Evolutionary conservation across 1,140 invertebrate genomes (phyloP).

Genomic region (Sinonovacula constricta): DNA sequence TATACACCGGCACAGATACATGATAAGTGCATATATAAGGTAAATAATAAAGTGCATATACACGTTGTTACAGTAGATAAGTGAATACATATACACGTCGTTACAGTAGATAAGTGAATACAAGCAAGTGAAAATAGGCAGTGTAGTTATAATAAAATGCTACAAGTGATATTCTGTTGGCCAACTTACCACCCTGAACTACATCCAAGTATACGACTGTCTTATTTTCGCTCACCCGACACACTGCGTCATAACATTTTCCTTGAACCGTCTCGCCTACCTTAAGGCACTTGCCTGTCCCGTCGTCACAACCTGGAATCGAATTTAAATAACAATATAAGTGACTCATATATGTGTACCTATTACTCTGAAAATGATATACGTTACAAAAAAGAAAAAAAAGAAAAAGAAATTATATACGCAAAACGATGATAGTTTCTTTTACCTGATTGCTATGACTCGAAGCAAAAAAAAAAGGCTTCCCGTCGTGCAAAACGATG

Average conservation of each 20-base stretch:
- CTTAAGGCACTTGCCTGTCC: constrained; percentile 27
- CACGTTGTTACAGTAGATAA: not conserved
- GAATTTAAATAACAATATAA: not conserved
- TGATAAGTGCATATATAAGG: not conserved
- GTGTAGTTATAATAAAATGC: not conserved
- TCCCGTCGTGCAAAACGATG: not conserved
- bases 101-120: not conserved
- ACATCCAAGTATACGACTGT: constrained; percentile 38
- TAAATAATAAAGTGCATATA: not conserved
- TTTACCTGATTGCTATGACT: not conserved
- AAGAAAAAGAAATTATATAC: not conserved
- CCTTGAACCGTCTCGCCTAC: constrained; percentile 21
- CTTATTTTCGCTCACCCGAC: constrained; percentile 29
- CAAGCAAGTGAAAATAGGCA: not conserved
- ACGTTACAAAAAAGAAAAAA: not conserved
- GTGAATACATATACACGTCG: not conserved
- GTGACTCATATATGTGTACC: not conserved
- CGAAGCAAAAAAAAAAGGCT: not conserved
- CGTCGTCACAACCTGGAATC: constrained; percentile 32
- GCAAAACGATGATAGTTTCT: not conserved
- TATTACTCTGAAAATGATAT: not conserved
- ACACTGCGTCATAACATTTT: constrained; percentile 27
- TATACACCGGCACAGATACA: not conserved
- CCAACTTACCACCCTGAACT: constrained; percentile 32
- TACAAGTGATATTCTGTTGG: not conserved